Percentiles rank a stretch among this genome's conserved stretches.
phyloP scores from a whole-genome alignment of 2,113 vertebrate species.

The Pelusios castaneus region DNA sequence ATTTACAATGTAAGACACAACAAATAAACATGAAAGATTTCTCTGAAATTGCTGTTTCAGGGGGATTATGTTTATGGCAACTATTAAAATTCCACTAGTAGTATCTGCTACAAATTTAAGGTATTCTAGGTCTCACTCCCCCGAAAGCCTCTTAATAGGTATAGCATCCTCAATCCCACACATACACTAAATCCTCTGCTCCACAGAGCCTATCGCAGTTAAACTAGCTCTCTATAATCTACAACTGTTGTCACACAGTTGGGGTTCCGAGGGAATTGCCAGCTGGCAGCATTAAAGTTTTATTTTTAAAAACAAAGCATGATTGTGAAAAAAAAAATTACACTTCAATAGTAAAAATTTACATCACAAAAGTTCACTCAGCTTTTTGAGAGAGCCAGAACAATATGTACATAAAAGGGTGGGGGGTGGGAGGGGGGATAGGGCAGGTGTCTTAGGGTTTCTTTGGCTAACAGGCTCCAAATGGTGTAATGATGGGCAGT shows the following conservation, averaged over 20 bases:
- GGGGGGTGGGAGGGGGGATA: rapidly evolving
- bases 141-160: not conserved
- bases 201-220: not conserved
- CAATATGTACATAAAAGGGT: not conserved
- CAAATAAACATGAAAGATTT: not conserved
- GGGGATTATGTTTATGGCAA: not conserved
- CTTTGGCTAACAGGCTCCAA: not conserved
- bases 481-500: not conserved
- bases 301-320: not conserved
- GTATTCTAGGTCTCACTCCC: not conserved
- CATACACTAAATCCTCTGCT: not conserved
- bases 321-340: not conserved
- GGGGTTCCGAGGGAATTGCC: not conserved
- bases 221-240: not conserved
- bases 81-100: not conserved
- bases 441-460: not conserved
- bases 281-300: not conserved
- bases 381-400: not conserved
- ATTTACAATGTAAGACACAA: not conserved
- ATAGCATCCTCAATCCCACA: not conserved
- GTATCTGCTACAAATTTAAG: not conserved
- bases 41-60: not conserved
- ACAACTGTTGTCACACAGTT: not conserved
- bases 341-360: not conserved
- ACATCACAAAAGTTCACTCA: not conserved